Evolutionary conservation across 2,888 invertebrate species (phyloP), one percentile per base, ranked within the genome.

Genomic region (Lissocephala sabroskyi): DNA sequence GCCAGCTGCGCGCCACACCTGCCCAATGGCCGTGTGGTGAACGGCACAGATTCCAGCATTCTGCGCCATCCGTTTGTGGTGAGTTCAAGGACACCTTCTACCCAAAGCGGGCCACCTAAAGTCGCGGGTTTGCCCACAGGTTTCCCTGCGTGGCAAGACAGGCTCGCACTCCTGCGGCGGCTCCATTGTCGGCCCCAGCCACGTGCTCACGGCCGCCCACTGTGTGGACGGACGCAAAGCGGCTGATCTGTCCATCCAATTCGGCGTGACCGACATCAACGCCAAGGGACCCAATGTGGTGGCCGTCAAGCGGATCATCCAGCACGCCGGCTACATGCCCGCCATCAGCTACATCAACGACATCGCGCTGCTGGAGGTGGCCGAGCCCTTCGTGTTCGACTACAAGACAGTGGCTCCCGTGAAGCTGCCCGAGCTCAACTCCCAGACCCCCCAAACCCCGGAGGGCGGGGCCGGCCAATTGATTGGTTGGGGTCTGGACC

Each of bases 341-440:
- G 2, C 0, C 3, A 47, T 54, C 0, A 53, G 56, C 6, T 79
- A 79, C 39, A 82, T 84, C 48, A 85, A 85, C 47, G 86, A 86
- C 29, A 82, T 86, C 11, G 81, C 85, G 3, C 48, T 87, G 18
- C 43, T 87, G 16, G 66, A 84, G 77, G 62, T 83, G 46, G 48
- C 41, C 1, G 55, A 45, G 0, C 60, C 79, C 1, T 58, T 84
- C 5, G 36, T 55, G 10, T 79, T 73, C n/a, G 78, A 81, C 42
- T 54, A 65, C 19, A 55, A 56, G 46, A 64, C 59, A 2, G 45
- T 79, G 47, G 64, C 67, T 2, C 74, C 81, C 1, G 81, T 84
- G 0, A 44, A 48, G 1, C 55, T 84, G 45, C 84, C 84, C 0
- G 28, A 49, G 2, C 56, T 65, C 0, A 37, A 61, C 19, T 75